Percentiles rank a stretch among this genome's conserved stretches.
Evolutionary conservation across 2,113 vertebrate species (phyloP).

Genomic region (Caranx melampygus): DNA sequence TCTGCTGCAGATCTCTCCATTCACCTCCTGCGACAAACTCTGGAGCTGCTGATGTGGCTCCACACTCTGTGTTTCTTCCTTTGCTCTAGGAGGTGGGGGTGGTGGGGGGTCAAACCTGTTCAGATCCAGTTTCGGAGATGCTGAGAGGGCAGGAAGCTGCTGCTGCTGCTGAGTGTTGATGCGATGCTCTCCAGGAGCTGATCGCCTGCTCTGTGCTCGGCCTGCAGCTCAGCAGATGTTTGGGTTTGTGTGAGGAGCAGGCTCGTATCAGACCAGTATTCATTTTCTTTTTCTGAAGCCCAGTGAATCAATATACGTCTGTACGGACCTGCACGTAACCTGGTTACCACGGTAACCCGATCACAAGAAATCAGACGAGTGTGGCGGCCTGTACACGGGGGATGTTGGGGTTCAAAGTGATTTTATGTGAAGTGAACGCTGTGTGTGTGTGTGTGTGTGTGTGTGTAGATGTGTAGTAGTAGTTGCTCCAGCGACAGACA

Average conservation of each 20-base stretch:
- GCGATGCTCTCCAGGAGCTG: slow-evolving; percentile 16
- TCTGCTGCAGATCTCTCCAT: not conserved
- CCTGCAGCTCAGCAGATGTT: not conserved
- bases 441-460: too few relatives aligned
- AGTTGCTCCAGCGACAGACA: too few relatives aligned
- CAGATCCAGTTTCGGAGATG: slow-evolving; percentile 6
- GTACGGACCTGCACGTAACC: too few relatives aligned
- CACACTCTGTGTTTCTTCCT: too few relatives aligned
- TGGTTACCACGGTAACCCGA: too few relatives aligned
- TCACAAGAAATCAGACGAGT: too few relatives aligned
- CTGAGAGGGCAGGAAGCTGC: slow-evolving; percentile 1
- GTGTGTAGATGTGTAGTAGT: too few relatives aligned
- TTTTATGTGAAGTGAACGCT: too few relatives aligned
- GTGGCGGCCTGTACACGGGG: too few relatives aligned
- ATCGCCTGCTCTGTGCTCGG: not conserved
- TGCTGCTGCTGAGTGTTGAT: not conserved
- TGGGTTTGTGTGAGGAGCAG: not conserved
- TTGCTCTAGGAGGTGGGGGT: not conserved
- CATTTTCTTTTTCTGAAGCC: not conserved
- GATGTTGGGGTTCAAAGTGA: too few relatives aligned
- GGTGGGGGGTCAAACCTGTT: not conserved
- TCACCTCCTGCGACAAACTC: not conserved
- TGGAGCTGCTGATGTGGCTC: slow-evolving; percentile 36
- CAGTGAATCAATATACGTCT: too few relatives aligned
- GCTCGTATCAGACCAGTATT: not conserved